phyloP scores from a whole-genome alignment of 2,113 vertebrate species.

The Etheostoma spectabile region DNA sequence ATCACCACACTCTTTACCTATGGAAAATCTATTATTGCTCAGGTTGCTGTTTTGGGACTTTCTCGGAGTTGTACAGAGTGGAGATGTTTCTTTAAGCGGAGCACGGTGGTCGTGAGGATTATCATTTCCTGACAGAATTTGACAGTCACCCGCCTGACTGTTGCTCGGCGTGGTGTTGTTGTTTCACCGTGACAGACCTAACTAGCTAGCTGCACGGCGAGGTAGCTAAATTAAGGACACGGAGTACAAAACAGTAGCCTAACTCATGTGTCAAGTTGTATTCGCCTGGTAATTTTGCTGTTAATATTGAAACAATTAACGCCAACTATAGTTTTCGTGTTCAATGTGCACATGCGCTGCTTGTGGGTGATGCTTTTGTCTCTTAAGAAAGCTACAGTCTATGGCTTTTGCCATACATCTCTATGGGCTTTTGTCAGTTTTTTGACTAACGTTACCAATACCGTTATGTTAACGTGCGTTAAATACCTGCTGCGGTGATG shows the following conservation, averaged over 20 bases:
- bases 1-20: neutral
- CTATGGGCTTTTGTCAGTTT: neutral
- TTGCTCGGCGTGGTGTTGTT: neutral
- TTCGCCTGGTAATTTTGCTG: neutral
- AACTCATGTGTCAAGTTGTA: neutral
- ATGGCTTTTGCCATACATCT: too few species aligned
- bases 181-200: constrained; percentile 30
- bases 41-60: neutral
- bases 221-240: constrained; percentile 36
- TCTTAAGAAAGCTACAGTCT: too few species aligned
- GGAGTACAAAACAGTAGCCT: neutral
- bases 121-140: constrained; percentile 12
- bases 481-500: too few species aligned
- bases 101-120: neutral
- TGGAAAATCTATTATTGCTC: too few species aligned
- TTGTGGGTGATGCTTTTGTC: neutral
- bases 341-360: neutral
- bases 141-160: constrained; percentile 14
- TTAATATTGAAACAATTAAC: too few species aligned
- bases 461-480: too few species aligned
- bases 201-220: neutral
- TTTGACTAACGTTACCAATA: too few species aligned
- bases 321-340: neutral
- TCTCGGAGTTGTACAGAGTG: neutral
- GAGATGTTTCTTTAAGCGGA: constrained; percentile 5